Conservation (phyloP, 1,140 invertebrate species). For the Drosophila sulfurigaster region DNA sequence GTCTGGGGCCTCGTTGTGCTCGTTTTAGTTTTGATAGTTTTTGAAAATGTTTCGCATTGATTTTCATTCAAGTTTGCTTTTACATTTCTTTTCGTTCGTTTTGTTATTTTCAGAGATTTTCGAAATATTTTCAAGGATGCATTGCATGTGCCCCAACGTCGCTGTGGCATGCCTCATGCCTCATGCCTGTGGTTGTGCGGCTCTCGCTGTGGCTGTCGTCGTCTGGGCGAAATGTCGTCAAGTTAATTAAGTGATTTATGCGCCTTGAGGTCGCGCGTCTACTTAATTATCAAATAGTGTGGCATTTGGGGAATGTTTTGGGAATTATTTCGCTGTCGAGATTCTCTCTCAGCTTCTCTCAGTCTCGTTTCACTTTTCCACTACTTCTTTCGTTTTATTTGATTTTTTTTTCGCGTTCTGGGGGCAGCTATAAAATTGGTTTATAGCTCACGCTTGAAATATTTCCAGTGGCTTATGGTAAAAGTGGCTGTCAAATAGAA, state of each 20-base stretch:
- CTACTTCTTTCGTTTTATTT: no score
- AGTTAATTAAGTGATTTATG: conserved; percentile 84
- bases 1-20: conserved; percentile 44
- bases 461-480: conserved; percentile 53
- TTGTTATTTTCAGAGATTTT: conserved; percentile 54
- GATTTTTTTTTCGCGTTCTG: conserved; percentile 10
- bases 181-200: background rate
- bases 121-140: conserved; percentile 80
- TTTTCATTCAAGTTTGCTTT: conserved; percentile 53
- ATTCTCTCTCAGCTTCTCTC: conserved; percentile 26
- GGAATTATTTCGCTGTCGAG: conserved; percentile 61
- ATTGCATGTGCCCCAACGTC: conserved; percentile 28
- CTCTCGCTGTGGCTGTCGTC: conserved; percentile 20
- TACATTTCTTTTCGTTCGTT: conserved; percentile 28
- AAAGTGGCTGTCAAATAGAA: conserved; percentile 49
- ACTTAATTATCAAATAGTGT: conserved; percentile 84
- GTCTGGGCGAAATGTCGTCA: conserved; percentile 72
- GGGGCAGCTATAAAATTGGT: conserved; percentile 68
- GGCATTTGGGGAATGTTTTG: conserved; percentile 78
- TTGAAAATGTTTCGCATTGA: conserved; percentile 67
- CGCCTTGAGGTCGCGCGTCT: conserved; percentile 78
- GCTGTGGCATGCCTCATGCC: conserved; percentile 4
- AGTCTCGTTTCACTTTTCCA: conserved; percentile 7
- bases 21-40: conserved; percentile 75
- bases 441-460: conserved; percentile 72